Evolutionary conservation across 2,797 vertebrate species (phyloP).

Genomic region (Spondyliosoma cantharus): DNA sequence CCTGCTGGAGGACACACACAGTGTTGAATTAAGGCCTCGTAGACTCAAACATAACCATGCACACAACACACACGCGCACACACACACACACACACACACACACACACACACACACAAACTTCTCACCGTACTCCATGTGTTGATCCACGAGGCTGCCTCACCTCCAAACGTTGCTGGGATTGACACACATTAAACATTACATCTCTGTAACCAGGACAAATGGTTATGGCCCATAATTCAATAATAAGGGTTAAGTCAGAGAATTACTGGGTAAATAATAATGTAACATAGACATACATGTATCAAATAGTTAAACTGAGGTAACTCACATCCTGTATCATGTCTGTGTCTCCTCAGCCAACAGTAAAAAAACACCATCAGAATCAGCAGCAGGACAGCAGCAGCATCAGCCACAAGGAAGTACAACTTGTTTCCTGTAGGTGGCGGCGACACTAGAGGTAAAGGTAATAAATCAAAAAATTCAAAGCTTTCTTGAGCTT

Average conservation of each 20-base stretch:
- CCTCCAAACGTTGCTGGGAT: not conserved
- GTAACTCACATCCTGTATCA: too few species aligned
- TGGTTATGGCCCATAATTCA: too few species aligned
- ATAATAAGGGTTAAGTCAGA: not conserved
- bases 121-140: not conserved
- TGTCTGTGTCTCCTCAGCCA: too few species aligned
- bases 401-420: too few species aligned
- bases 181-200: not conserved
- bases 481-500: not conserved
- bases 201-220: not conserved
- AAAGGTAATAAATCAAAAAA: not conserved
- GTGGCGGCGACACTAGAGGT: not conserved
- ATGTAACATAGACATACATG: too few species aligned
- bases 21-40: not conserved
- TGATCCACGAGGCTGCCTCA: not conserved
- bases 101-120: not conserved
- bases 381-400: too few species aligned
- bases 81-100: too few species aligned
- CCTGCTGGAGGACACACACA: not conserved
- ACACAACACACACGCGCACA: not conserved
- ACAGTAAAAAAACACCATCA: too few species aligned
- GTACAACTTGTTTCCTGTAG: not conserved
- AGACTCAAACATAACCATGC: not conserved
- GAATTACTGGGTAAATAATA: too few species aligned
- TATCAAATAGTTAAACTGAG: too few species aligned